These are phyloP conservation scores for Lepeophtheirus salmonis DNA, from an alignment of 1,140 invertebrate genomes.

Conservation along the genomic window DNA sequence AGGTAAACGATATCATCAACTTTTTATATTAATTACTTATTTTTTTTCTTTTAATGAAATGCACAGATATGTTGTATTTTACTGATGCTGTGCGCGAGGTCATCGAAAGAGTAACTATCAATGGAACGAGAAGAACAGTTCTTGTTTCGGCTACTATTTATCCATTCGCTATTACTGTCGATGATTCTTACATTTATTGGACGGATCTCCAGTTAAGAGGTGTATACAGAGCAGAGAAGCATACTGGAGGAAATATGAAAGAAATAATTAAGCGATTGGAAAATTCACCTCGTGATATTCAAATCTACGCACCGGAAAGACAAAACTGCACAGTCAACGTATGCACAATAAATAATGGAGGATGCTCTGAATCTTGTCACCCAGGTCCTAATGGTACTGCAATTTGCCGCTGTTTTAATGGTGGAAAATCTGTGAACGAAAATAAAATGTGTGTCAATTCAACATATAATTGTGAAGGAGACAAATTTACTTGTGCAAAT, in stretches of 20 bases:
- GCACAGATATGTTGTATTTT: slow-evolving; percentile 77
- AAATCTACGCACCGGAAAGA: slow-evolving; percentile 56
- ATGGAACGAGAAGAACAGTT: slow-evolving; percentile 53
- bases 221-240: slow-evolving; percentile 87
- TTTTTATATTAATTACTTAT: neutral
- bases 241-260: slow-evolving; percentile 81
- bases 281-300: slow-evolving; percentile 72
- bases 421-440: slow-evolving; percentile 71
- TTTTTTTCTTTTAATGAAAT: neutral
- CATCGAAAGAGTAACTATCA: slow-evolving; percentile 76
- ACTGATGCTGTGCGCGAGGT: slow-evolving; percentile 91
- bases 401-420: slow-evolving; percentile 69
- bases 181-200: slow-evolving; percentile 85
- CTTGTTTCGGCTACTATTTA: slow-evolving; percentile 77
- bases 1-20: neutral
- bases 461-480: slow-evolving; percentile 61
- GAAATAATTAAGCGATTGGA: slow-evolving; percentile 80
- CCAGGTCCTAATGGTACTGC: slow-evolving; percentile 49
- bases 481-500: slow-evolving; percentile 81
- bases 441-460: slow-evolving; percentile 62
- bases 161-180: slow-evolving; percentile 84
- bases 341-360: slow-evolving; percentile 80
- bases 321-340: slow-evolving; percentile 65
- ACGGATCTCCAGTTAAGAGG: slow-evolving; percentile 83
- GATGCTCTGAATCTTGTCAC: slow-evolving; percentile 85